Evolutionary conservation across 2,888 invertebrate genomes (phyloP).

Genomic region (Rhagium mordax): DNA sequence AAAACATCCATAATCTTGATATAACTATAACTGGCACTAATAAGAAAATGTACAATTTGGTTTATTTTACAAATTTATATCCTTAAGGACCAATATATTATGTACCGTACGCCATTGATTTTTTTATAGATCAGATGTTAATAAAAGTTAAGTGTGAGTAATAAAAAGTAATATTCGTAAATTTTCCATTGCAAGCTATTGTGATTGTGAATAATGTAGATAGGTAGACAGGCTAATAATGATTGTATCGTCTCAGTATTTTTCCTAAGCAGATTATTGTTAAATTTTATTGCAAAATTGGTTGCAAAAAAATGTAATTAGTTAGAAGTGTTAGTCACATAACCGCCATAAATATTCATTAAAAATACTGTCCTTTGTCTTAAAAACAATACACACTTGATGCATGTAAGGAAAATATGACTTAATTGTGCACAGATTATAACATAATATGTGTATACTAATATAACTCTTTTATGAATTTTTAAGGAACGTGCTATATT

Average conservation of each 20-base stretch:
- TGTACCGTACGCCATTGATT: background rate
- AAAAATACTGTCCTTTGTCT: background rate
- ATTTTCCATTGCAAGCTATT: background rate
- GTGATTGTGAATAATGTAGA: background rate
- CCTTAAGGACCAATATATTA: background rate
- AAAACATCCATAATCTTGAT: too few relatives aligned
- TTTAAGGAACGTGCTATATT: background rate
- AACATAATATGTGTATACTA: too few relatives aligned
- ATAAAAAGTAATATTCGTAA: background rate
- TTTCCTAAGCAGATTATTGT: background rate
- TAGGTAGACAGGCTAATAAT: background rate
- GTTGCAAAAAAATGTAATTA: background rate
- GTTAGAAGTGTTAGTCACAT: background rate
- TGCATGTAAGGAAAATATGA: background rate
- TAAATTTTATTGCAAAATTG: background rate
- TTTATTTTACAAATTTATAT: too few relatives aligned
- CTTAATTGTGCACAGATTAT: too few relatives aligned
- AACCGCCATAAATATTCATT: background rate
- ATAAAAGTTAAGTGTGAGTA: slow-evolving; percentile 1
- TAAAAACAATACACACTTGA: background rate
- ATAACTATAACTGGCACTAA: too few relatives aligned
- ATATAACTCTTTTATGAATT: too few relatives aligned
- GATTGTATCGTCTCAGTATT: background rate
- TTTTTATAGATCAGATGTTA: background rate
- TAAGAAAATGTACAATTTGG: too few relatives aligned